A percentile compares a stretch with the other conserved stretches of the same genome.
These are phyloP conservation scores for Coreius guichenoti DNA, from an alignment of 2,797 vertebrate species.

Conservation along the genomic window DNA sequence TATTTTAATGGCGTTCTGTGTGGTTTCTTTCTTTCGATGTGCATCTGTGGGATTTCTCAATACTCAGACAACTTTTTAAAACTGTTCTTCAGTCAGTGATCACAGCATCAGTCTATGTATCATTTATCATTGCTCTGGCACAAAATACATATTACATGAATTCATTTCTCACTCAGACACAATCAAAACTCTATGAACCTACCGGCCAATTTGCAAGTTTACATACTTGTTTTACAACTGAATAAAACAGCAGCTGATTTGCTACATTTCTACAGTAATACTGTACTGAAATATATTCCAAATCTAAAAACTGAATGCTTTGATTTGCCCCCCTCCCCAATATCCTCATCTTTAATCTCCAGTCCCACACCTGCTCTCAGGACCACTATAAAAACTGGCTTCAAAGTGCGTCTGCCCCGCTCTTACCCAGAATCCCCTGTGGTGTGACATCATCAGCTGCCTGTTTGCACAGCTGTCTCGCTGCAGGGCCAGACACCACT, in stretches of 20 bases:
- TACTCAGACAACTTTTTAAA: not conserved
- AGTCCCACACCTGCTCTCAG: constrained; percentile 41
- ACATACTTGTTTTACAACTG: not conserved
- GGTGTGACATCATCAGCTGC: constrained; percentile 75
- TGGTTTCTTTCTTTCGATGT: not conserved
- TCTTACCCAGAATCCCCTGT: constrained; percentile 71
- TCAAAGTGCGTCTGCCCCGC: constrained; percentile 66
- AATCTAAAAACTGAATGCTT: not conserved
- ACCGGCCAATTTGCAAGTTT: not conserved
- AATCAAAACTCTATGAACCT: not conserved
- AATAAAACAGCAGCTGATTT: not conserved
- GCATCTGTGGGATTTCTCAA: not conserved
- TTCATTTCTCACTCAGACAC: not conserved
- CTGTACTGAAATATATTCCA: not conserved
- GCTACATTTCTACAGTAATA: not conserved
- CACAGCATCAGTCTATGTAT: not conserved
- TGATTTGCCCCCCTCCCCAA: no score
- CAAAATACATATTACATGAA: not conserved
- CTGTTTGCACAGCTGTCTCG: constrained; percentile 79
- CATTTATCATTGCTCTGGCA: not conserved
- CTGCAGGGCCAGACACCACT: constrained; percentile 41
- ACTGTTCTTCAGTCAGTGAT: not conserved
- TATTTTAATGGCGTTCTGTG: not conserved
- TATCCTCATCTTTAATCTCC: constrained; percentile 15
- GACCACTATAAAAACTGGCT: constrained; percentile 52